Conservation (phyloP, 2,797 vertebrate species). For the Erpetoichthys calabaricus region DNA sequence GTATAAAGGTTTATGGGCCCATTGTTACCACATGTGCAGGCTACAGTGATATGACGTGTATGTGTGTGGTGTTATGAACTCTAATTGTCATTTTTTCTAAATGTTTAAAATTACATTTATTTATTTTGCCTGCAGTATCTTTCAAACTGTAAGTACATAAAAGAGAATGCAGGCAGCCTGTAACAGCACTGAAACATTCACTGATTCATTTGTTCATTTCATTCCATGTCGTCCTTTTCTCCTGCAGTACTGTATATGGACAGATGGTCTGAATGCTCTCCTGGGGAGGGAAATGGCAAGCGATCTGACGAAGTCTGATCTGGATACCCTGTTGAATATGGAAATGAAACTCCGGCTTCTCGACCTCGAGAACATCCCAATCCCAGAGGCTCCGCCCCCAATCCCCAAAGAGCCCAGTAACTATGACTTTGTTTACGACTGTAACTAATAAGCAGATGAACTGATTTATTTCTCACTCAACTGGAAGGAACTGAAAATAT, state of each 20-base stretch:
- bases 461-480: slow-evolving; percentile 42
- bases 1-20: too few relatives aligned
- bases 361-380: slow-evolving; percentile 97
- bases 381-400: slow-evolving; percentile 88
- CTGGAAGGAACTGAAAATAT: slow-evolving; percentile 61
- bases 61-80: too few relatives aligned
- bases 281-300: slow-evolving; percentile 97
- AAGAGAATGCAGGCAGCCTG: background rate
- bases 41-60: too few relatives aligned
- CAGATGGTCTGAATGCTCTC: slow-evolving; percentile 88
- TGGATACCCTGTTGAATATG: slow-evolving; percentile 96
- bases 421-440: slow-evolving; percentile 98
- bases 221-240: slow-evolving; percentile 6
- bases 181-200: background rate
- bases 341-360: slow-evolving; percentile 97
- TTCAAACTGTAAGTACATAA: background rate
- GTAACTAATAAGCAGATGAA: slow-evolving; percentile 70
- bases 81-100: too few relatives aligned
- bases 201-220: background rate
- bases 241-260: slow-evolving; percentile 91
- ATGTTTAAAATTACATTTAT: background rate
- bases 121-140: background rate
- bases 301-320: slow-evolving; percentile 83
- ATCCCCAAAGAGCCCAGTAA: slow-evolving; percentile 99
- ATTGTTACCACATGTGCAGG: too few relatives aligned